Evolutionary conservation across 2,888 invertebrate genomes (phyloP).

Genomic region (Gandaritis pyraliata): DNA sequence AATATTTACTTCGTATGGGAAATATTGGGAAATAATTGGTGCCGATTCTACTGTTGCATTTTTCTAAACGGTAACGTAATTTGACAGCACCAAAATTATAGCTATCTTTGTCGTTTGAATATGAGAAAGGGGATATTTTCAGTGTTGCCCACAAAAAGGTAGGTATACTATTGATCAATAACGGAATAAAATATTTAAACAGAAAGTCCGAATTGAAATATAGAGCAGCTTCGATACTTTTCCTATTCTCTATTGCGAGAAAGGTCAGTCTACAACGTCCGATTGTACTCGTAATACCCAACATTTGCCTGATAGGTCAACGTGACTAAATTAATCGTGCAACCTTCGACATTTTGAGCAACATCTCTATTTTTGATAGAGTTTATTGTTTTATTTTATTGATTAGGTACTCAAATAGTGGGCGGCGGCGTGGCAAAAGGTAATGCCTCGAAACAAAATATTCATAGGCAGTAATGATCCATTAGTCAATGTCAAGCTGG

Average conservation of each 20-base stretch:
- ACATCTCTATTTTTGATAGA: conserved; percentile 8
- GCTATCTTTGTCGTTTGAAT: too few species aligned
- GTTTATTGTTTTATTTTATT: background rate
- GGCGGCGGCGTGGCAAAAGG: background rate
- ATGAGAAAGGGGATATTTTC: too few species aligned
- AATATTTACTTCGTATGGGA: too few species aligned
- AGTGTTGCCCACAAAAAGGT: too few species aligned
- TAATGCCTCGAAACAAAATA: conserved; percentile 7
- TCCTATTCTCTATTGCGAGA: conserved; percentile 1
- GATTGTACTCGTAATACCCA: background rate
- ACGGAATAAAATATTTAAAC: too few species aligned
- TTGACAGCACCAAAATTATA: too few species aligned
- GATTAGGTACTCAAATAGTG: background rate
- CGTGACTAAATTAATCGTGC: conserved; percentile 2
- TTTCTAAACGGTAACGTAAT: too few species aligned
- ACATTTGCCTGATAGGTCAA: conserved; percentile 4
- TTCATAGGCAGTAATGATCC: conserved; percentile 18
- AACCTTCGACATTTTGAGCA: conserved; percentile 6
- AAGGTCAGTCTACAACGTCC: conserved; percentile 13
- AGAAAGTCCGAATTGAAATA: background rate
- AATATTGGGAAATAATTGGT: too few species aligned
- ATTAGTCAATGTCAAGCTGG: conserved; percentile 24
- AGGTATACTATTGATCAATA: too few species aligned
- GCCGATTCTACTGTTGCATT: too few species aligned
- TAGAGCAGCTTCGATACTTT: background rate